Percentiles rank a stretch among this genome's conserved stretches.
phyloP scores from a whole-genome alignment of 2,113 vertebrate species.

The Podarcis cretensis region DNA sequence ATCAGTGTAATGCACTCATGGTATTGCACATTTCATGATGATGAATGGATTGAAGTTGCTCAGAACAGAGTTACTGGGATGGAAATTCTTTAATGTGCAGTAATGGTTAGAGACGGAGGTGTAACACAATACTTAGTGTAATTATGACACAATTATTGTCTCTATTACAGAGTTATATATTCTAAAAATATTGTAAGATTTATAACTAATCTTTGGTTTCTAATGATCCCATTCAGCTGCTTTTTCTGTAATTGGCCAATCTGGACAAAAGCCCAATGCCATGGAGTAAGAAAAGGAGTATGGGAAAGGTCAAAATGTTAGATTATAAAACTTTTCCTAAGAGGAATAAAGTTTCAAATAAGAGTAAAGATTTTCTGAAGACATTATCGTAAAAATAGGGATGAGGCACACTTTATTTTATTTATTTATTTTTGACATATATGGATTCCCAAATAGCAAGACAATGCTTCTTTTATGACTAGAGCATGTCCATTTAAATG shows the following conservation, averaged over 20 bases:
- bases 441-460: not conserved
- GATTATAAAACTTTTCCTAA: not conserved
- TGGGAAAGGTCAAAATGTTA: constrained; percentile 24
- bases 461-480: not conserved
- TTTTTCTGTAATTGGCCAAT: constrained; percentile 33
- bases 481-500: not conserved
- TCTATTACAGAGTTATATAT: not conserved
- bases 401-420: not conserved
- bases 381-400: constrained; percentile 31
- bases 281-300: not conserved
- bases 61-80: not conserved
- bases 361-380: not conserved
- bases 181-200: constrained; percentile 11
- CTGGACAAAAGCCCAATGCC: not conserved
- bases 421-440: not conserved
- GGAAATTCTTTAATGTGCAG: not conserved
- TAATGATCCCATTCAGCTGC: not conserved
- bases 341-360: not conserved
- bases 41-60: constrained; percentile 12
- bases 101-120: constrained; percentile 29
- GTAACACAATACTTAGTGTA: not conserved
- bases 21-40: constrained; percentile 1
- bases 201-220: not conserved
- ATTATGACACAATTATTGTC: constrained; percentile 10
- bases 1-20: constrained; percentile 15